Conservation (phyloP, 2,797 vertebrate genomes). For the Heteromormyrus szaboi region DNA sequence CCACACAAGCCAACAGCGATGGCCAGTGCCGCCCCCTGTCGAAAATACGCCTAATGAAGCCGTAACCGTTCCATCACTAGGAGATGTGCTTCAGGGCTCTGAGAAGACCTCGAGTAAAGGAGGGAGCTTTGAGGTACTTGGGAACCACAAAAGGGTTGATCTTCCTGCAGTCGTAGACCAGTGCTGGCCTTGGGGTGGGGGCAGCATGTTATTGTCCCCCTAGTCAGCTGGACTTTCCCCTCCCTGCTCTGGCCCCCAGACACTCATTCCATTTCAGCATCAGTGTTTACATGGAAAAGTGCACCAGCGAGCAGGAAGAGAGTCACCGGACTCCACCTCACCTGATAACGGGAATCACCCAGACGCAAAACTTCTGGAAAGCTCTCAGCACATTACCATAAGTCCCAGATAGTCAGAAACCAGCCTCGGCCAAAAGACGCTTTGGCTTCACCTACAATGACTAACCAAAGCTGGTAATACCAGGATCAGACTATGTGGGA, state of each 20-base stretch:
- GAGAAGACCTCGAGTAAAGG: background rate
- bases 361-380: background rate
- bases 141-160: background rate
- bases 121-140: background rate
- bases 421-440: background rate
- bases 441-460: background rate
- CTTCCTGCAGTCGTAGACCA: background rate
- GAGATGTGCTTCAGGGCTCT: background rate
- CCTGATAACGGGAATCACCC: background rate
- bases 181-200: background rate
- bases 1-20: background rate
- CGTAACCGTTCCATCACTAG: background rate
- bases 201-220: background rate
- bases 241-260: background rate
- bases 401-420: background rate
- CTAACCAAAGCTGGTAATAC: background rate
- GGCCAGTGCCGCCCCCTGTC: background rate
- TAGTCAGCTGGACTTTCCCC: background rate
- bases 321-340: background rate
- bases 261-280: background rate
- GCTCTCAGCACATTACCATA: background rate
- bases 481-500: background rate
- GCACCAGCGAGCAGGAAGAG: background rate
- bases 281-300: background rate
- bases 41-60: background rate